Evolutionary conservation across 2,888 invertebrate species (phyloP).

Genomic region (Tuta absoluta): DNA sequence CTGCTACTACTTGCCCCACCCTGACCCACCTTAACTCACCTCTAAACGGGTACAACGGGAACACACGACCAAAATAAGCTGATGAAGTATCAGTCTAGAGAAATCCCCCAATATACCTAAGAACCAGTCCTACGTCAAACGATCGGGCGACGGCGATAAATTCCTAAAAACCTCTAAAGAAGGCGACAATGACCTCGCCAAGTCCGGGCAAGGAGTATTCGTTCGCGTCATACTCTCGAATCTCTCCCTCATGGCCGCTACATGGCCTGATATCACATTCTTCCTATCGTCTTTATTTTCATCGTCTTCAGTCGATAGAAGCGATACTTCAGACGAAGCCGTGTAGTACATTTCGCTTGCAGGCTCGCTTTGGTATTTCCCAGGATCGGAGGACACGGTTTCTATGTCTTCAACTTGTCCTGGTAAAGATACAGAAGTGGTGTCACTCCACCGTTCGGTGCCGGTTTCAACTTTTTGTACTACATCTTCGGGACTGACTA

Average conservation of each 20-base stretch:
- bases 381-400: conserved; percentile 45
- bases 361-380: conserved; percentile 50
- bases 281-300: conserved; percentile 53
- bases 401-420: conserved; percentile 44
- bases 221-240: conserved; percentile 77
- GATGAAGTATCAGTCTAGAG: too few relatives aligned
- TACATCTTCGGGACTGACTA: conserved; percentile 53
- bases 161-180: conserved; percentile 59
- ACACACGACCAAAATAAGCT: too few relatives aligned
- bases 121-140: conserved; percentile 44
- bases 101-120: background rate
- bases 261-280: conserved; percentile 71
- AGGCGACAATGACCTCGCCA: conserved; percentile 56
- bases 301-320: conserved; percentile 53
- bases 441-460: conserved; percentile 52
- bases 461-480: conserved; percentile 48
- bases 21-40: too few relatives aligned
- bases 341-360: conserved; percentile 70
- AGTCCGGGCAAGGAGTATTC: conserved; percentile 68
- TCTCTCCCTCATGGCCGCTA: conserved; percentile 76
- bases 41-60: too few relatives aligned
- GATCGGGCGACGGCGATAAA: conserved; percentile 66
- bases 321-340: conserved; percentile 69
- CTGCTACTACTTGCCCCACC: too few relatives aligned
- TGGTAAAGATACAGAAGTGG: conserved; percentile 49